phyloP scores from a whole-genome alignment of 2,113 vertebrate species.

The Callopanchax toddi region DNA sequence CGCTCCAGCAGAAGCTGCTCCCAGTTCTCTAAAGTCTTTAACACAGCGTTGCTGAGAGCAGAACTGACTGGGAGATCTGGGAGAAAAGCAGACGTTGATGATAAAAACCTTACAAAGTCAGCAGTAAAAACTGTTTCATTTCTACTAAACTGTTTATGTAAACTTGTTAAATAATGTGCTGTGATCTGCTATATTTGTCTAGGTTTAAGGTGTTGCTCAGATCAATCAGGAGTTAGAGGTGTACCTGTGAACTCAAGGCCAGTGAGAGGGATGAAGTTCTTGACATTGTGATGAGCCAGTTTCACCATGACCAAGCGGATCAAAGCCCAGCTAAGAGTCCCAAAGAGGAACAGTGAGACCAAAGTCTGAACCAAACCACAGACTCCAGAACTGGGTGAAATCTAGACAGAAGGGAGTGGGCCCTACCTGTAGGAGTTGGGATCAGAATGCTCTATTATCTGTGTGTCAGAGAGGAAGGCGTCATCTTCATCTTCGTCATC shows the following conservation, averaged over 20 bases:
- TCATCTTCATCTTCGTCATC: conserved; percentile 92
- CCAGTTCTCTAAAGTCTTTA: conserved; percentile 97
- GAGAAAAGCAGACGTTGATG: conserved; percentile 7
- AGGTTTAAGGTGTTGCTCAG: conserved; percentile 1
- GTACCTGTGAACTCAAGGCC: conserved; percentile 93
- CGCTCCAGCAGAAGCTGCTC: conserved; percentile 92
- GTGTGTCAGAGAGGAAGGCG: conserved; percentile 91
- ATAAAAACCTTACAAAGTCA: too few relatives aligned
- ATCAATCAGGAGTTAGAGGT: neutral
- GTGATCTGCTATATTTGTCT: too few relatives aligned
- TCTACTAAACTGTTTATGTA: too few relatives aligned
- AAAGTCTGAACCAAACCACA: neutral
- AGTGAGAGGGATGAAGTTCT: conserved; percentile 93
- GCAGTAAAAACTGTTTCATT: too few relatives aligned
- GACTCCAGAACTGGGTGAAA: neutral
- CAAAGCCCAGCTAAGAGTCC: conserved; percentile 88
- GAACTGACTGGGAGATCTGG: conserved; percentile 94
- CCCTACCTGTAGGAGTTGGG: conserved; percentile 93
- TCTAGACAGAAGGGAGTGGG: neutral
- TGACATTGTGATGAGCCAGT: conserved; percentile 90
- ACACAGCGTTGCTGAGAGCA: conserved; percentile 88
- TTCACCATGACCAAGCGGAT: conserved; percentile 95
- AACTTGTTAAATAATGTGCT: too few relatives aligned
- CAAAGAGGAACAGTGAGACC: conserved; percentile 22
- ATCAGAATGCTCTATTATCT: conserved; percentile 94